Conservation (phyloP, 2,888 invertebrate genomes). For the Tenthredo amoena region DNA sequence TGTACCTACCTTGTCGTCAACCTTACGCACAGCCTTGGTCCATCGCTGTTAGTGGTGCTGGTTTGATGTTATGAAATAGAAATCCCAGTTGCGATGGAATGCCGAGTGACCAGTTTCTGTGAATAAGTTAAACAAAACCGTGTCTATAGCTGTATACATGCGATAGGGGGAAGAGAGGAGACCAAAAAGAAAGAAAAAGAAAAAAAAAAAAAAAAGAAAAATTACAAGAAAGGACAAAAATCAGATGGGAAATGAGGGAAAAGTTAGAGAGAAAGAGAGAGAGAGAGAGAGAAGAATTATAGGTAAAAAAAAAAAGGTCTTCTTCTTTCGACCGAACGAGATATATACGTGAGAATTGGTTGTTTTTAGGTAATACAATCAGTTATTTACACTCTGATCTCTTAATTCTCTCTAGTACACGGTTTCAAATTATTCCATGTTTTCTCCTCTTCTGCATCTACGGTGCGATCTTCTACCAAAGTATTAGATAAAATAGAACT, state of each 20-base stretch:
- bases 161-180: background rate
- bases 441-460: background rate
- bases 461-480: too few relatives aligned
- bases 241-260: background rate
- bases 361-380: background rate
- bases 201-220: too few relatives aligned
- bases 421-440: slow-evolving; percentile 56
- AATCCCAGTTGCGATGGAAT: slow-evolving; percentile 68
- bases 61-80: slow-evolving; percentile 66
- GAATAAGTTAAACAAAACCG: slow-evolving; percentile 49
- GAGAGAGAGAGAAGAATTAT: too few relatives aligned
- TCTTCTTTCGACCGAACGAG: background rate
- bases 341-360: background rate
- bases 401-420: background rate
- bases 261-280: too few relatives aligned
- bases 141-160: background rate
- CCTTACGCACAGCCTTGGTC: slow-evolving; percentile 6
- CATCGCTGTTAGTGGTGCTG: slow-evolving; percentile 12
- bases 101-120: slow-evolving; percentile 67
- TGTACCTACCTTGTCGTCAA: background rate
- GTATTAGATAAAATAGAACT: too few relatives aligned
- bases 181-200: background rate
- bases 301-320: too few relatives aligned
- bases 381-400: slow-evolving; percentile 25
- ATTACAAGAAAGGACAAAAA: background rate